Evolutionary conservation across 2,113 vertebrate genomes (phyloP), one percentile per base, ranked within the genome.

Genomic region (Tyto alba): DNA sequence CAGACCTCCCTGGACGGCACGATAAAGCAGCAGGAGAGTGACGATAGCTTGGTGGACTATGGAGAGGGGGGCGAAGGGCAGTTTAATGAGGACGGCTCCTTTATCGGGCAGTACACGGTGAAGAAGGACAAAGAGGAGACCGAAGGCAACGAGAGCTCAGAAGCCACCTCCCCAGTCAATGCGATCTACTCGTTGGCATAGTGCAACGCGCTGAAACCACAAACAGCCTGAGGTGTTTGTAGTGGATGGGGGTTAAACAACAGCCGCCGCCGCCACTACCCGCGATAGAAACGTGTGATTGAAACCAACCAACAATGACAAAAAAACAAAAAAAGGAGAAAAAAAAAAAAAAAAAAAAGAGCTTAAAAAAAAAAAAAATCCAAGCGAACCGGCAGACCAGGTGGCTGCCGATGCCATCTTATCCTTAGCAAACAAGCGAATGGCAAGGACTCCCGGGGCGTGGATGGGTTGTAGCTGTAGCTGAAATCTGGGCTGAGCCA

Each of bases 121-220:
- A 99, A 99, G 98, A 99, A 99, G 98, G 99, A 99, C 99, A 99
- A 99, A 92, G 99, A 99, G 21, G 99, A 99, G 95, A 99, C 99
- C 0, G 99, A 99, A 97, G 99, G 99, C 96, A 99, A 99, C 3
- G 99, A 99, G 96, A 99, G 99, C 98, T 99, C 99, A 0, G 99
- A 99, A 97, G 99, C 99, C 97, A 99, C 99, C 0, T 99, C 99
- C 3, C 99, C 99, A 0, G 99, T 99, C 96, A 99, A 99, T 7
- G 99, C 99, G 83, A 99, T 99, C 97, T 99, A 99, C 88, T 99
- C 99, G 3, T 95, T 99, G 98, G 99, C 99, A 66, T 99, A 98
- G 97, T 60, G 1, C 71, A 56, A 64, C 34, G 91, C 57, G 34
- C 52, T n/a, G 73, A 23, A 74, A 75, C 90, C 79, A 36, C 89